Percentiles rank a stretch among this genome's conserved stretches.
Evolutionary conservation across 2,113 vertebrate species (phyloP).

Genomic region (Tetrax tetrax): DNA sequence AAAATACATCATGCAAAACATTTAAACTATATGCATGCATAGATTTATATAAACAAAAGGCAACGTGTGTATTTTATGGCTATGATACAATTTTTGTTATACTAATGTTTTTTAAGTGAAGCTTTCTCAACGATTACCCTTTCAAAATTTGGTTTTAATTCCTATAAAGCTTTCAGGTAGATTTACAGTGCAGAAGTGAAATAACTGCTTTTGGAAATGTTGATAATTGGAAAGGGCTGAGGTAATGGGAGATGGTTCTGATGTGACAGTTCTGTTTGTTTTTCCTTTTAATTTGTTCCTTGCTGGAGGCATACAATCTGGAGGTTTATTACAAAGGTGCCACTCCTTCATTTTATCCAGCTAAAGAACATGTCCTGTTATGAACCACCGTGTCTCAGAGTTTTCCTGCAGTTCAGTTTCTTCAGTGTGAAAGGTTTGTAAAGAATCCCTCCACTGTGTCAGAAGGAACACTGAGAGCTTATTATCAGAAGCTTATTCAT

Average conservation of each 20-base stretch:
- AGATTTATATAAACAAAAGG: not conserved
- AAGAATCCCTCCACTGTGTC: not conserved
- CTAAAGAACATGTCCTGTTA: not conserved
- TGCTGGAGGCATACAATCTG: not conserved
- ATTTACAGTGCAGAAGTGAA: not conserved
- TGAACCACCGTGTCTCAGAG: not conserved
- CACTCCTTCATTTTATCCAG: conserved; percentile 35
- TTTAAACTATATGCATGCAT: not conserved
- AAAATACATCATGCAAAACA: not conserved
- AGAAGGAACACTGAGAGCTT: not conserved
- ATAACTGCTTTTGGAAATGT: not conserved
- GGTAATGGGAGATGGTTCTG: not conserved
- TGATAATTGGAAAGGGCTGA: not conserved
- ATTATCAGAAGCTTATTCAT: not conserved
- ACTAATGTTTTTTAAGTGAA: not conserved
- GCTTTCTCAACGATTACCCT: not conserved
- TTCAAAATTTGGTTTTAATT: not conserved
- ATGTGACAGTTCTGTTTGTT: conserved; percentile 4
- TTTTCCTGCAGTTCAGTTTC: not conserved
- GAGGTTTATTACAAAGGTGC: conserved; percentile 14
- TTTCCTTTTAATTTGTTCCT: conserved; percentile 36
- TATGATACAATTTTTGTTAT: not conserved
- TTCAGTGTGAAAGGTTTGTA: not conserved
- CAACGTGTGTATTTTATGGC: not conserved
- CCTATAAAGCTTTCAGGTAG: not conserved